Conservation (phyloP, 2,888 invertebrate genomes). For the Sussaba pulchella region DNA sequence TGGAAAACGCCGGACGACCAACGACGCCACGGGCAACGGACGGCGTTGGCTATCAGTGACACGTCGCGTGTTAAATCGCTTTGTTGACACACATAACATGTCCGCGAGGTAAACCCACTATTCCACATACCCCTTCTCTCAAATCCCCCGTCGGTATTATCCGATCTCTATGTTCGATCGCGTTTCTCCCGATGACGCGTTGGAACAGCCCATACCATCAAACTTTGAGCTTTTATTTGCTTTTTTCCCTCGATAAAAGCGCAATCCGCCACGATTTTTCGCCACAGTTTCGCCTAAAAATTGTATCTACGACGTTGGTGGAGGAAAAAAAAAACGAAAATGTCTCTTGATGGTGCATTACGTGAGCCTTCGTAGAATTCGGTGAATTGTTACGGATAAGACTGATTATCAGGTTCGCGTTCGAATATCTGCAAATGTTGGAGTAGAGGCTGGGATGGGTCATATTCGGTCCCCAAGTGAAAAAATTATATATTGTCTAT, state of each 20-base stretch:
- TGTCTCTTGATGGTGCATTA: background rate
- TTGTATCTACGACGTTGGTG: background rate
- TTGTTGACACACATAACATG: constrained; percentile 82
- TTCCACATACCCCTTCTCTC: no score
- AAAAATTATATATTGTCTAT: no score
- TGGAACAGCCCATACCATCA: background rate
- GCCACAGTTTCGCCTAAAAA: background rate
- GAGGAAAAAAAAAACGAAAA: background rate
- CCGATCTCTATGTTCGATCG: constrained; percentile 56
- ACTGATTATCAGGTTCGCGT: no score
- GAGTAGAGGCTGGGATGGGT: no score
- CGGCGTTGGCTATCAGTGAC: constrained; percentile 79
- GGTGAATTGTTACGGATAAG: no score
- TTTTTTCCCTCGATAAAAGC: constrained; percentile 2
- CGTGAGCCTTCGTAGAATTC: background rate
- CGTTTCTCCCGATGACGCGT: constrained; percentile 51
- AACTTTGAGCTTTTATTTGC: constrained; percentile 1
- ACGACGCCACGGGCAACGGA: constrained; percentile 56
- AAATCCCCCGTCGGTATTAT: constrained; percentile 49
- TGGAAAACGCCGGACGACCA: constrained; percentile 41
- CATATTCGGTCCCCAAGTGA: no score
- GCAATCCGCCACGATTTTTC: background rate
- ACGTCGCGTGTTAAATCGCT: constrained; percentile 81
- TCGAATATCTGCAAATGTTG: no score
- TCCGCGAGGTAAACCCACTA: constrained; percentile 71